phyloP scores from a whole-genome alignment of 2,113 vertebrate species.

The Thunnus thynnus region DNA sequence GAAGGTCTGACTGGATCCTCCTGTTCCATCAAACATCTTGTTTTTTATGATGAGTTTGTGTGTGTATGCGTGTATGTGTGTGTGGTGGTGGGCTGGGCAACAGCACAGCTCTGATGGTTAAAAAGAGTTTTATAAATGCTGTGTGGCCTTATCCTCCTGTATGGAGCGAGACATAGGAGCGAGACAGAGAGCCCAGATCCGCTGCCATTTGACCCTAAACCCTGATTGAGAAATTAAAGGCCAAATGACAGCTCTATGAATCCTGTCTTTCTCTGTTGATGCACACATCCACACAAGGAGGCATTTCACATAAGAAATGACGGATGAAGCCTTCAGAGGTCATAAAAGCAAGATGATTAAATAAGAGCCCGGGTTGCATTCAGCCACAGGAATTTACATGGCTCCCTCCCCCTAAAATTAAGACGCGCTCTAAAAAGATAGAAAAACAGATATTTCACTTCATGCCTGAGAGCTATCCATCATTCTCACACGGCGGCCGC shows the following conservation, averaged over 20 bases:
- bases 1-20: neutral
- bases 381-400: slow-evolving; percentile 73
- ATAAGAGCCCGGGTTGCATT: slow-evolving; percentile 46
- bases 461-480: slow-evolving; percentile 63
- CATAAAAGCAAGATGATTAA: slow-evolving; percentile 69
- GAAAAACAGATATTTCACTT: slow-evolving; percentile 80
- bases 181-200: slow-evolving; percentile 27
- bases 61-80: neutral
- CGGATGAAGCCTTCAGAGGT: slow-evolving; percentile 53
- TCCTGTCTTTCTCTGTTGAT: slow-evolving; percentile 9
- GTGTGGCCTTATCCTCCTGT: slow-evolving; percentile 46
- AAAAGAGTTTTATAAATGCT: slow-evolving; percentile 49
- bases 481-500: slow-evolving; percentile 68
- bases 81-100: slow-evolving; percentile 18
- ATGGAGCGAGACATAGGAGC: slow-evolving; percentile 11
- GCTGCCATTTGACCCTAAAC: slow-evolving; percentile 43
- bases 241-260: slow-evolving; percentile 53
- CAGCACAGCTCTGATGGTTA: slow-evolving; percentile 37
- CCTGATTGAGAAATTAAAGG: slow-evolving; percentile 28
- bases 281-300: slow-evolving; percentile 38
- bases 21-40: neutral
- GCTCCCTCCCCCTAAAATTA: slow-evolving; percentile 56
- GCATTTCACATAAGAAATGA: slow-evolving; percentile 51
- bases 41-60: too few species aligned
- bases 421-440: slow-evolving; percentile 72